A percentile compares a stretch with the other conserved stretches of the same genome.
Evolutionary conservation across 2,113 vertebrate genomes (phyloP).

Genomic region (Phrynosoma blainvillii): DNA sequence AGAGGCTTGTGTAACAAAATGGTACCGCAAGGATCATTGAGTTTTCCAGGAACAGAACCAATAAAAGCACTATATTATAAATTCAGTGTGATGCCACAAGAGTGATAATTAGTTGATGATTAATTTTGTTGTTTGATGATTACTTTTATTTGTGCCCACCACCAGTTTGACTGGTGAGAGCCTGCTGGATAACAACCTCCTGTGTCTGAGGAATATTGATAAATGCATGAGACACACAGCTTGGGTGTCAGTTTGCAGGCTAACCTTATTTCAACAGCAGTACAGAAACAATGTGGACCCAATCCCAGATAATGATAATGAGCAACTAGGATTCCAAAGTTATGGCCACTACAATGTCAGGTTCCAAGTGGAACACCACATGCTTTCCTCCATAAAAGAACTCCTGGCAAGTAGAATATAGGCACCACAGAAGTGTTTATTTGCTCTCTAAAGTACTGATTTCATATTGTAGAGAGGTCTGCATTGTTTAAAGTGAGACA

Average conservation of each 20-base stretch:
- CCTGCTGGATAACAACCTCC: not conserved
- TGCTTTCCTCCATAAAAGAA: not conserved
- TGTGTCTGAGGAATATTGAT: not conserved
- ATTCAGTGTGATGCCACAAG: not conserved
- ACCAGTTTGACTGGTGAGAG: not conserved
- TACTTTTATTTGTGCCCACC: not conserved
- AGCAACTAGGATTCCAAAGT: too few species aligned
- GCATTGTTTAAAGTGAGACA: not conserved
- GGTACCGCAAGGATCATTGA: not conserved
- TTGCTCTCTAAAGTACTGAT: not conserved
- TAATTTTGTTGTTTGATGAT: not conserved
- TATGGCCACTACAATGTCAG: not conserved
- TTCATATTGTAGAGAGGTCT: not conserved
- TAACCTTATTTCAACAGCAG: not conserved
- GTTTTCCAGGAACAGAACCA: not conserved
- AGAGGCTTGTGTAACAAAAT: not conserved
- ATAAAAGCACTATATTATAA: not conserved
- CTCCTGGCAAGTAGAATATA: not conserved
- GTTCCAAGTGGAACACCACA: not conserved
- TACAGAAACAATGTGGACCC: not conserved
- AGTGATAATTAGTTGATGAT: too few species aligned
- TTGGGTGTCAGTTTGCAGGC: not conserved
- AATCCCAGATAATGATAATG: not conserved
- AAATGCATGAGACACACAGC: not conserved
- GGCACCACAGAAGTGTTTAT: not conserved